Conservation (phyloP, 2,888 invertebrate species). For the Podotricha telesiphe region DNA sequence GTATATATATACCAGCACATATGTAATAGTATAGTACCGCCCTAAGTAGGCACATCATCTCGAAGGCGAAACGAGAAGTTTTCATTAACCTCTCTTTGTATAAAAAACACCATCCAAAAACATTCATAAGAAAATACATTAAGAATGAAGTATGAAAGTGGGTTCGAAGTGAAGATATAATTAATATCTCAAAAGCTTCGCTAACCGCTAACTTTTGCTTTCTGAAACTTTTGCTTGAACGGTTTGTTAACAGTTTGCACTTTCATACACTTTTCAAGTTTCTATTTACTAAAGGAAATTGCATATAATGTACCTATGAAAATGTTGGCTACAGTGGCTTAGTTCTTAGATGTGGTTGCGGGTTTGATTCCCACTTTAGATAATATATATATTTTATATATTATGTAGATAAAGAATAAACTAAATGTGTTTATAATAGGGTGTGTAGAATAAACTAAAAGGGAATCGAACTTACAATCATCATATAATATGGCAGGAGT, state of each 20-base stretch:
- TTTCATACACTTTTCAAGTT: conserved; percentile 11
- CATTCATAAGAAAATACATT: conserved; percentile 15
- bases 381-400: too few relatives aligned
- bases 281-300: conserved; percentile 12
- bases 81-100: conserved; percentile 3
- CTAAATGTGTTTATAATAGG: too few relatives aligned
- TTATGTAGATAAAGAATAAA: too few relatives aligned
- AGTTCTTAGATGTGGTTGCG: too few relatives aligned
- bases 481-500: too few relatives aligned
- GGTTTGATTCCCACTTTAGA: too few relatives aligned
- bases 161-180: conserved; percentile 12
- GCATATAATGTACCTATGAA: neutral
- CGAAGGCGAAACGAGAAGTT: neutral
- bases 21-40: neutral
- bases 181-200: conserved; percentile 22
- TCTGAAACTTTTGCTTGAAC: conserved; percentile 12
- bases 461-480: too few relatives aligned
- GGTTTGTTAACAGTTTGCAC: conserved; percentile 24
- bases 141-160: conserved; percentile 12
- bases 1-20: too few relatives aligned
- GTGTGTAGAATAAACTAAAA: too few relatives aligned
- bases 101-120: neutral
- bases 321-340: neutral
- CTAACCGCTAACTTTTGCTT: conserved; percentile 19
- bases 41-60: neutral